Percentiles rank a stretch among this genome's conserved stretches.
These are phyloP conservation scores for Ambastaia sidthimunki DNA, from an alignment of 2,797 vertebrate genomes.

Conservation along the genomic window DNA sequence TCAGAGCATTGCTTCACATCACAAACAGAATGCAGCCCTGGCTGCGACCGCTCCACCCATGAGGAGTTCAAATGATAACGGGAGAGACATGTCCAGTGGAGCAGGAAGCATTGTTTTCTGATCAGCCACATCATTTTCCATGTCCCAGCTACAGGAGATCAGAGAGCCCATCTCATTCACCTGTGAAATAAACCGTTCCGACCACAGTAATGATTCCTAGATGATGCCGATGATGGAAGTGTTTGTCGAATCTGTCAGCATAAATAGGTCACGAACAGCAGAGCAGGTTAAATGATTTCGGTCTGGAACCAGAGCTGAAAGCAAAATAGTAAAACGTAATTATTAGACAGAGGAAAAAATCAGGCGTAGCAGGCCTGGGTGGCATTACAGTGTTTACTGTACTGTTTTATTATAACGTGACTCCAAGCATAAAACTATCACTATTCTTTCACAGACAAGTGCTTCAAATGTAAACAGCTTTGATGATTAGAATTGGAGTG, in stretches of 20 bases:
- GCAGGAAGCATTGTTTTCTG: conserved; percentile 31
- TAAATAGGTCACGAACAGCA: conserved; percentile 31
- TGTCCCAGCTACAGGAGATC: conserved; percentile 24
- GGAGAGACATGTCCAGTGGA: conserved; percentile 37
- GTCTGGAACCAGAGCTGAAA: conserved; percentile 1
- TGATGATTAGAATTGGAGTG: not conserved
- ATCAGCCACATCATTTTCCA: conserved; percentile 45
- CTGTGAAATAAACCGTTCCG: conserved; percentile 33
- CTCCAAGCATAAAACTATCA: not conserved
- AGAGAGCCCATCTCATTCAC: conserved; percentile 20
- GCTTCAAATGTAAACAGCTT: not conserved
- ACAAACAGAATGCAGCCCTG: conserved; percentile 9
- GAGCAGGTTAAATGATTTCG: conserved; percentile 19
- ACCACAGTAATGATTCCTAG: conserved; percentile 19
- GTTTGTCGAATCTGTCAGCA: conserved; percentile 22
- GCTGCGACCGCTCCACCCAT: not conserved
- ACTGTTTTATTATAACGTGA: not conserved
- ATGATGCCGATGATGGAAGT: conserved; percentile 25
- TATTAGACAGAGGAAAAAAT: not conserved
- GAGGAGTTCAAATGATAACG: conserved; percentile 42
- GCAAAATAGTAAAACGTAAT: not conserved
- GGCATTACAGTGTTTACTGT: not conserved
- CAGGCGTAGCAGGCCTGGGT: not conserved
- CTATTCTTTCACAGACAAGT: not conserved
- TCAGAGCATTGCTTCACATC: conserved; percentile 39